phyloP scores from a whole-genome alignment of 2,113 vertebrate genomes.

The Alligator mississippiensis region DNA sequence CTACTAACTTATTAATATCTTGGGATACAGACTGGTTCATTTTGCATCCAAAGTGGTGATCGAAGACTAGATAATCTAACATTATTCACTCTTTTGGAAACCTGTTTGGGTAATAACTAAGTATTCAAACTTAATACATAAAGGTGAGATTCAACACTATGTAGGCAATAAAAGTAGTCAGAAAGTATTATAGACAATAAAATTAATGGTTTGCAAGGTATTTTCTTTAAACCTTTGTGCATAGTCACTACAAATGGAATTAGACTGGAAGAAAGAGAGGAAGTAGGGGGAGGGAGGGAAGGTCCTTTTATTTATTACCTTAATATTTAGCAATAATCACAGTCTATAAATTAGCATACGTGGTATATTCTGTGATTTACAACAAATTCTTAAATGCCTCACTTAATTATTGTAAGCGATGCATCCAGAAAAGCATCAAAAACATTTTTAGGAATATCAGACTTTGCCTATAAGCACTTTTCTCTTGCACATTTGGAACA shows the following conservation, averaged over 20 bases:
- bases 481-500: not conserved
- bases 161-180: not conserved
- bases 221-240: not conserved
- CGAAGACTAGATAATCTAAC: not conserved
- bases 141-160: not conserved
- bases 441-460: not conserved
- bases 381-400: not conserved
- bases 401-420: not conserved
- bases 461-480: not conserved
- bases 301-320: not conserved
- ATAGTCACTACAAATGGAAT: not conserved
- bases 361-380: accelerated
- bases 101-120: not conserved
- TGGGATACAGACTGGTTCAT: not conserved
- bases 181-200: not conserved
- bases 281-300: not conserved
- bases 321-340: not conserved
- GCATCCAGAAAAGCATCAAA: not conserved
- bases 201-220: not conserved
- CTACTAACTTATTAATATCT: not conserved
- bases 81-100: not conserved
- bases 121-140: not conserved
- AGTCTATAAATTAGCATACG: not conserved
- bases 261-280: not conserved
- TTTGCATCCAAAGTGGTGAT: not conserved